Evolutionary conservation across 2,888 invertebrate species (phyloP), one percentile per base, ranked within the genome.

Genomic region (Drosophila diplacantha): DNA sequence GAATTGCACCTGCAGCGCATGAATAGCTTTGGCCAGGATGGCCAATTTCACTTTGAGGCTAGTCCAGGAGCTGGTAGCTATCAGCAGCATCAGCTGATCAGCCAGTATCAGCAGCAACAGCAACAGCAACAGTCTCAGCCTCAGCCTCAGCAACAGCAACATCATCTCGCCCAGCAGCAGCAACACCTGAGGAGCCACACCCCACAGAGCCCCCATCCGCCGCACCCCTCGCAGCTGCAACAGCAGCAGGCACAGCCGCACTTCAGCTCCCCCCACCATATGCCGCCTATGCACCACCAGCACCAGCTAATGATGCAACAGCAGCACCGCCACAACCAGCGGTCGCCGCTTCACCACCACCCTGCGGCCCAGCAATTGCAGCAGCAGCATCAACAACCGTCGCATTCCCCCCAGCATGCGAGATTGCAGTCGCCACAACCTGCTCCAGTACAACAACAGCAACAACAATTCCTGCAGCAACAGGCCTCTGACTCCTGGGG

Each of bases 31-130:
- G 79, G 63, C 0, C 75, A 75, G 52, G 87, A 87, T 61, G 81
- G 81, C 43, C 86, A 86, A 68, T 87, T 86, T 70, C 87, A 86
- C 69, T 87, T 87, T 57, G 87, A 87, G 66, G 75, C 83, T 43
- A 78, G 58, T 18, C 66, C 58, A 20, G 52, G 72, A 16, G 67
- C 76, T n/a, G 67, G 39, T 29, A 52, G 66, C 20, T 87, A 87
- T 80, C 88, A 86, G 61, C 87, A 87, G 54, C 86, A 86, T 73
- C 86, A 86, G 69, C 61, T 86, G 53, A 73, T 86, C 5, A 85
- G 84, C 56, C 87, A 87, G 58, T 85, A 85, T 69, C 87, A 87
- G 66, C 86, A 85, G 24, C 85, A 84, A 18, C 82, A 73, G 16
- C 78, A 37, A 14, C 20, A 35, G 66, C 86, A 86, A 62, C 84